These are phyloP conservation scores for Endomychus coccineus DNA, from an alignment of 2,888 invertebrate species.

Conservation along the genomic window DNA sequence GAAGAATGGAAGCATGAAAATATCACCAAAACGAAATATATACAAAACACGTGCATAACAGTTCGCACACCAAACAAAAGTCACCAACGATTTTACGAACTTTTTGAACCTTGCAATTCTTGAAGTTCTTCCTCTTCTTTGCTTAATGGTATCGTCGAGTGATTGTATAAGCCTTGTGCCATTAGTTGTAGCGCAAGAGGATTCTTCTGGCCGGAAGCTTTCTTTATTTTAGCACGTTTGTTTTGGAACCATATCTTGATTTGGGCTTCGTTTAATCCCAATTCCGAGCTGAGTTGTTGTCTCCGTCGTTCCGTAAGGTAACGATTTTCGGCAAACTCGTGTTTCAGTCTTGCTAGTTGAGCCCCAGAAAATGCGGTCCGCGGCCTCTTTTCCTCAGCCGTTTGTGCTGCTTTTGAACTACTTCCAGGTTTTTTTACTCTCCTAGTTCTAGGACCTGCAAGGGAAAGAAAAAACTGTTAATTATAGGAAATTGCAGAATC, in stretches of 20 bases:
- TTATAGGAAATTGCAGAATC: too few relatives aligned
- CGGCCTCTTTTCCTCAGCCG: constrained; percentile 79
- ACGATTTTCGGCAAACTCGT: constrained; percentile 88
- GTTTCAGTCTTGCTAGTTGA: constrained; percentile 82
- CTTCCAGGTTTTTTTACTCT: constrained; percentile 45
- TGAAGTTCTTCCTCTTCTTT: constrained; percentile 71
- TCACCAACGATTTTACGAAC: constrained; percentile 21
- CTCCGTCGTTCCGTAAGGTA: constrained; percentile 88
- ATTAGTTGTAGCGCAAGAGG: constrained; percentile 82
- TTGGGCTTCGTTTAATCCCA: constrained; percentile 92
- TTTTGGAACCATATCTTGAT: constrained; percentile 98
- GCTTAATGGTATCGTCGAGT: constrained; percentile 68
- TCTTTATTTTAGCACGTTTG: constrained; percentile 94
- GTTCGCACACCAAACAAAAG: constrained; percentile 9
- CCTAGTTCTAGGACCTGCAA: constrained; percentile 54
- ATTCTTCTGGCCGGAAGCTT: constrained; percentile 77
- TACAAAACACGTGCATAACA: constrained; percentile 8
- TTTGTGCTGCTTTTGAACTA: constrained; percentile 41
- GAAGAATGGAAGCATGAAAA: constrained; percentile 24
- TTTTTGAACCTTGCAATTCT: constrained; percentile 42
- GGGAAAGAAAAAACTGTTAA: too few relatives aligned
- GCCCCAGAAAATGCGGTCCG: constrained; percentile 94
- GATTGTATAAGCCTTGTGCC: constrained; percentile 93
- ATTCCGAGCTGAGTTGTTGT: constrained; percentile 82
- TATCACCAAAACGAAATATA: constrained; percentile 32